phyloP scores from a whole-genome alignment of 2,888 invertebrate species.

The Gisinianus flammeolus region DNA sequence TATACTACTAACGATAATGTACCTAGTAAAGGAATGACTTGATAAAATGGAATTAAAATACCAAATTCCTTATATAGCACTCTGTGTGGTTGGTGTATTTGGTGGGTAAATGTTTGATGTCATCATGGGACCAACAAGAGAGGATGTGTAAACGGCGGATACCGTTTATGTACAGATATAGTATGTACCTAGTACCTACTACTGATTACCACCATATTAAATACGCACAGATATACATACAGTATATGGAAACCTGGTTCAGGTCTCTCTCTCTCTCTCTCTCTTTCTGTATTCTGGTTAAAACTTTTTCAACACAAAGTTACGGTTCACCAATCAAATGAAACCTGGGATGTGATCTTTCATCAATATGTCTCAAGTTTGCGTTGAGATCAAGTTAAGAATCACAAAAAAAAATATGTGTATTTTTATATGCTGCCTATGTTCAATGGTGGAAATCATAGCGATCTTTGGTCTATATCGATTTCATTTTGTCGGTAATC shows the following conservation, averaged over 20 bases:
- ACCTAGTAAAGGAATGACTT: no score
- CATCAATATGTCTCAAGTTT: slow-evolving; percentile 3
- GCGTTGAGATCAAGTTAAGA: background rate
- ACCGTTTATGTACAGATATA: background rate
- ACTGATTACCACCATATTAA: no score
- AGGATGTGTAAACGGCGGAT: slow-evolving; percentile 13
- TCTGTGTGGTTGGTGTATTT: background rate
- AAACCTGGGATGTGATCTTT: slow-evolving; percentile 26
- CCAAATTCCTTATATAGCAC: no score
- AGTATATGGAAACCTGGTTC: background rate
- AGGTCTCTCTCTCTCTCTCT: background rate
- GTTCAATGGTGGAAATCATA: background rate
- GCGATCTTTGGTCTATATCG: background rate
- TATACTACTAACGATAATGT: no score
- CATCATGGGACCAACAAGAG: slow-evolving; percentile 16
- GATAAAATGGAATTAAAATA: no score
- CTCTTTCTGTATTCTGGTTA: background rate
- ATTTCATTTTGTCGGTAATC: slow-evolving; percentile 24
- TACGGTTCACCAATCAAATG: slow-evolving; percentile 36
- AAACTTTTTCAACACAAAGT: slow-evolving; percentile 20
- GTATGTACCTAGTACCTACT: no score
- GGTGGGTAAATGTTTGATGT: slow-evolving; percentile 19
- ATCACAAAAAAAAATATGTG: no score
- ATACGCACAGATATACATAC: no score
- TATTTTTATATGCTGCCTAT: background rate